Evolutionary conservation across 2,888 invertebrate species (phyloP), one percentile per base, ranked within the genome.

Genomic region (Sphinx pinastri): DNA sequence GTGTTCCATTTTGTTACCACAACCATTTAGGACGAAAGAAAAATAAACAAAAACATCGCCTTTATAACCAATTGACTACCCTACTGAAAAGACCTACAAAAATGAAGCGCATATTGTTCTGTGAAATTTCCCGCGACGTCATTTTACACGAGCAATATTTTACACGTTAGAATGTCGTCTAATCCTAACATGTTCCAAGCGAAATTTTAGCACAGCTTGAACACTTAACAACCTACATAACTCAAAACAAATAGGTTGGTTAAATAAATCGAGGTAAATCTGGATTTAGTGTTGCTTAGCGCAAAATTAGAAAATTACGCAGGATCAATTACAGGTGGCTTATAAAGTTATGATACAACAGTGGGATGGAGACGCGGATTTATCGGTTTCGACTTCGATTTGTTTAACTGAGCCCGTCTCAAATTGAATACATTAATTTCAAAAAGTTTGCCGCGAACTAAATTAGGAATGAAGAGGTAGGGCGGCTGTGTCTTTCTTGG

Each of bases 271-370:
- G 75, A 78, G 76, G 81, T 78, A 78, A 81, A 76, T 69, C 70
- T 68, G 71, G 72, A 76, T 77, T 63, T 49, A 49, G 63, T 76
- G 76, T 75, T 77, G 71, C 74, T 71, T 71, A 72, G 77, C 72
- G 73, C 77, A 77, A 81, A 85, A 87, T 87, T 84, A 82, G 79
- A 84, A 85, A 85, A 84, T 82, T 82, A 81, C 77, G 81, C 79
- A 82, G 81, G 81, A 80, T 79, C 85, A 89, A 89, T 90, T 90
- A 89, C 85, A 86, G 84, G 81, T 84, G 84, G 87, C 85, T 91
- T 88, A 84, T 75, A 80, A 88, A 91, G 88, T 91, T 91, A 88
- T 89, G 87, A 89, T 85, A 84, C 83, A 74, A 78, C 78, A 79
- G 72, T 76, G 77, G 77, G 75, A 74, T 75, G 78, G 75, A 81